phyloP scores from a whole-genome alignment of 2,888 invertebrate genomes.

The Globia sparganii region DNA sequence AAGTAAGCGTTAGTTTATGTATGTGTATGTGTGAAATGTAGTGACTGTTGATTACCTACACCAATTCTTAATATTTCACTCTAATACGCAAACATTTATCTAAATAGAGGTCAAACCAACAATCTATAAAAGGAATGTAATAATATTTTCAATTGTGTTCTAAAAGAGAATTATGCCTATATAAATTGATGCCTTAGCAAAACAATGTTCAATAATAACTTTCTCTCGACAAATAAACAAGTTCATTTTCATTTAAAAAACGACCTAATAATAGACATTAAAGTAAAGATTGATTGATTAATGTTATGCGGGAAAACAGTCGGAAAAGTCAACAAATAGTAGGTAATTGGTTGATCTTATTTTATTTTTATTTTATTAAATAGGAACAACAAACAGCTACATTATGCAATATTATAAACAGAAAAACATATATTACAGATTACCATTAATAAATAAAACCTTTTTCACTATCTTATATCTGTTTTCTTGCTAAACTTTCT shows the following conservation, averaged over 20 bases:
- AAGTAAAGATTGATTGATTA: slow-evolving; percentile 8
- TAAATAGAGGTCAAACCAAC: not conserved
- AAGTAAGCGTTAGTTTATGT: too few species aligned
- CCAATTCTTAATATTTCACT: not conserved
- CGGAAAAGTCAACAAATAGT: slow-evolving; percentile 23
- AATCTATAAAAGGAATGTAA: too few species aligned
- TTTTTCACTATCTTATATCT: not conserved
- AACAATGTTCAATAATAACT: not conserved
- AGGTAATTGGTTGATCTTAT: slow-evolving; percentile 1
- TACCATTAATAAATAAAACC: too few species aligned
- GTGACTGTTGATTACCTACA: not conserved
- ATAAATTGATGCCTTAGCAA: not conserved
- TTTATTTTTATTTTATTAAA: too few species aligned
- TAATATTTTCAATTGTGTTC: not conserved
- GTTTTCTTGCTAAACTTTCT: slow-evolving; percentile 10
- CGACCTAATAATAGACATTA: not conserved
- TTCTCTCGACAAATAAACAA: slow-evolving; percentile 5
- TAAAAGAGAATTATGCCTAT: not conserved
- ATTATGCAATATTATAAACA: too few species aligned
- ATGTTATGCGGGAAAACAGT: slow-evolving; percentile 16
- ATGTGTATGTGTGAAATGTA: not conserved
- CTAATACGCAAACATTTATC: not conserved
- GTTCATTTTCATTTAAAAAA: slow-evolving; percentile 4
- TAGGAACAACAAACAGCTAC: too few species aligned
- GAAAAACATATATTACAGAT: too few species aligned